These are phyloP conservation scores for Meteorus cinctellus DNA, from an alignment of 2,888 invertebrate genomes.

Conservation along the genomic window DNA sequence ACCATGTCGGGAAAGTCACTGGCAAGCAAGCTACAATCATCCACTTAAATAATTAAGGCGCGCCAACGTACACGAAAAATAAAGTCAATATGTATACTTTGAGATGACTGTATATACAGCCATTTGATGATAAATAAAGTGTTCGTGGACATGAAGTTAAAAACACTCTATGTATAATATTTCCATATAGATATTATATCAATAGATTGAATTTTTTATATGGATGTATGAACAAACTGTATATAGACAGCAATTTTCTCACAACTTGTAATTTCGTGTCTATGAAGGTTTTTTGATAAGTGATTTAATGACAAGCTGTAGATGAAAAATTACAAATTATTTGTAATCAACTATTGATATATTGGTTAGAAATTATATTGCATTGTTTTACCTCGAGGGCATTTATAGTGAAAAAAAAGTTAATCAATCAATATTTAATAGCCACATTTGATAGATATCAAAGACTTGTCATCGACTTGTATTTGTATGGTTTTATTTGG, in stretches of 20 bases:
- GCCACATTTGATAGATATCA: slow-evolving; percentile 1
- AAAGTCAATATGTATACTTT: slow-evolving; percentile 18
- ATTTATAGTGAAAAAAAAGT: neutral
- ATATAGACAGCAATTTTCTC: neutral
- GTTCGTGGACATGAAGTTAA: too few species aligned
- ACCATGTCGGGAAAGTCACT: slow-evolving; percentile 16
- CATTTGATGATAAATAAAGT: slow-evolving; percentile 7
- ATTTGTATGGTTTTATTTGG: neutral
- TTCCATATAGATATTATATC: slow-evolving; percentile 5
- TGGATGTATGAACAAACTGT: neutral
- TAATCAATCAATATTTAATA: slow-evolving; percentile 14
- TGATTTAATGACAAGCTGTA: slow-evolving; percentile 3
- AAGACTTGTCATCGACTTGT: slow-evolving; percentile 10
- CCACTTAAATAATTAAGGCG: slow-evolving; percentile 25
- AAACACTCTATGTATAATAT: neutral
- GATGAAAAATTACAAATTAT: neutral
- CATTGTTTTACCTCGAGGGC: neutral
- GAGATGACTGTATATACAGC: slow-evolving; percentile 2
- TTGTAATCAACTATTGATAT: too few species aligned
- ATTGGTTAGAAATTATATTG: neutral
- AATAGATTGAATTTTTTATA: neutral
- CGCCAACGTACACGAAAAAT: slow-evolving; percentile 16
- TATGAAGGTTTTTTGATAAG: neutral
- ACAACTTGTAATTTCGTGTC: neutral
- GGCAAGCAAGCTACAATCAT: slow-evolving; percentile 18